phyloP scores from a whole-genome alignment of 2,113 vertebrate species.

The Mirounga angustirostris region DNA sequence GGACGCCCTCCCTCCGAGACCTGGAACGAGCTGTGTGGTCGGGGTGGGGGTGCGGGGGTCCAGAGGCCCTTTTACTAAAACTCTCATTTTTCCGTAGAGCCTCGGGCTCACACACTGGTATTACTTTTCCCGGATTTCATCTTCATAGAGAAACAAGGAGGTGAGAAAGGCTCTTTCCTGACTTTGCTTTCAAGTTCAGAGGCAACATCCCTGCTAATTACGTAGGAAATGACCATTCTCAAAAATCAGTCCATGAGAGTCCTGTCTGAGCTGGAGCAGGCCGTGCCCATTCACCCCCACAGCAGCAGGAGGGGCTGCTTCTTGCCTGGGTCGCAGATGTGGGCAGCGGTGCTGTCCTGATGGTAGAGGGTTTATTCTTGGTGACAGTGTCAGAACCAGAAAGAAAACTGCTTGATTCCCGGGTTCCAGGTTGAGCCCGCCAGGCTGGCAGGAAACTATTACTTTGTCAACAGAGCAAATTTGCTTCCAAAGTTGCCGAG shows the following conservation, averaged over 20 bases:
- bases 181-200: neutral
- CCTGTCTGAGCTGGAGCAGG: fast-evolving
- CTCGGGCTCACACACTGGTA: fast-evolving
- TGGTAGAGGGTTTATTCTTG: neutral
- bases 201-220: fast-evolving
- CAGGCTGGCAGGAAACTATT: neutral
- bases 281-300: fast-evolving
- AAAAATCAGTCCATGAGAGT: fast-evolving
- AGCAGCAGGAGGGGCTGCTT: fast-evolving
- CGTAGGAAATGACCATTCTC: fast-evolving
- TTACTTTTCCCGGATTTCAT: fast-evolving
- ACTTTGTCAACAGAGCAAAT: neutral
- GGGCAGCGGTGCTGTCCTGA: fast-evolving
- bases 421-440: neutral
- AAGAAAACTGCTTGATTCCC: neutral
- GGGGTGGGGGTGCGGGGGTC: fast-evolving
- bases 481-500: neutral
- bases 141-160: fast-evolving
- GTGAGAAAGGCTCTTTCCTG: neutral
- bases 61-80: fast-evolving
- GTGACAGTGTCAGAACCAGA: neutral
- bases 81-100: fast-evolving
- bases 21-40: neutral
- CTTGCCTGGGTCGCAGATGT: neutral
- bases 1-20: fast-evolving